phyloP scores from a whole-genome alignment of 2,888 invertebrate genomes.

The Standfussiana lucernea region DNA sequence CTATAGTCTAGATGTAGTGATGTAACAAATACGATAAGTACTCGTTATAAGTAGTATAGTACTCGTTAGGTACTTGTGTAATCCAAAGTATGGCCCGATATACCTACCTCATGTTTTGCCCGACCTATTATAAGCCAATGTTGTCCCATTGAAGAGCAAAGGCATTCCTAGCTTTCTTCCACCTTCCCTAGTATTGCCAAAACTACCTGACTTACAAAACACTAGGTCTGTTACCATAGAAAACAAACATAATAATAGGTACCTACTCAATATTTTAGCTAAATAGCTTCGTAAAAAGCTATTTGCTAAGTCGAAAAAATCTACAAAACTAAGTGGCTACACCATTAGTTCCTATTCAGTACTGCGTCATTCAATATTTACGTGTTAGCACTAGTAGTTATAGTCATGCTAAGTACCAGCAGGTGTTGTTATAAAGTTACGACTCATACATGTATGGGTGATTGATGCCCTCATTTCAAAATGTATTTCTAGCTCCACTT shows the following conservation, averaged over 20 bases:
- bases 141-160: not conserved
- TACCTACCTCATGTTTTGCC: not conserved
- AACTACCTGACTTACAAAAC: not conserved
- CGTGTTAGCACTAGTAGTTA: slow-evolving; percentile 23
- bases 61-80: no score
- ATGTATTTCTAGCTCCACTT: slow-evolving; percentile 1
- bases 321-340: not conserved
- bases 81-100: no score
- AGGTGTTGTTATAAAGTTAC: slow-evolving; percentile 30
- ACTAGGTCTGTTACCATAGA: not conserved
- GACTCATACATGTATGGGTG: not conserved
- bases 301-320: slow-evolving; percentile 10
- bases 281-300: not conserved
- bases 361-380: slow-evolving; percentile 43
- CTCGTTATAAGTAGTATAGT: no score
- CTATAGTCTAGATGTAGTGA: no score
- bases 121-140: not conserved
- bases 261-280: not conserved
- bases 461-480: slow-evolving; percentile 11
- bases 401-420: slow-evolving; percentile 49
- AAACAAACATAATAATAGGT: not conserved
- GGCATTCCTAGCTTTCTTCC: not conserved
- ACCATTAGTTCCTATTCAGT: not conserved
- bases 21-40: no score
- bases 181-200: not conserved